Evolutionary conservation across 2,797 vertebrate species (phyloP), one percentile per base, ranked within the genome.

Genomic region (Xiphophorus birchmanni): DNA sequence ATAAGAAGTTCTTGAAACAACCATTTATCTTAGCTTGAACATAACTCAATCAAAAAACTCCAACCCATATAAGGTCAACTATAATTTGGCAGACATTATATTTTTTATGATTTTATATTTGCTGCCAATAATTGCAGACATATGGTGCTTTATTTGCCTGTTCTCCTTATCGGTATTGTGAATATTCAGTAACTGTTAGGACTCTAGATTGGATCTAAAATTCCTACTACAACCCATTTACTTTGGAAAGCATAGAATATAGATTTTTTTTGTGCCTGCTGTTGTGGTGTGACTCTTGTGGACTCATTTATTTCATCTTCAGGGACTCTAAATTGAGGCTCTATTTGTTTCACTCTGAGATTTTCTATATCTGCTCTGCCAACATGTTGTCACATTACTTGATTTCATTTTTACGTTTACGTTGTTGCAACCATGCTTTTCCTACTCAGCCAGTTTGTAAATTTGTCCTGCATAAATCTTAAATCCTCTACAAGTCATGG

Each of bases 281-380:
- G n/a, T 32, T 17, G 5, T 17, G 5, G 2, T 63, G 58, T 63
- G 58, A 35, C 58, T 32, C 4, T 35, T 63, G 15, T 18, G 13
- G 29, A 63, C 13, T 15, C 13, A 18, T 63, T 63, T 35, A 15
- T 18, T 63, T 63, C 15, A 63, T 35, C 5, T 35, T 35, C 21
- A 40, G 32, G 13, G 69, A 32, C 17, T 47, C 12, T 29, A 21
- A 29, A 89, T 86, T 87, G 75, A 83, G 84, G 42, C 74, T 78
- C 0, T 80, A 65, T 79, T 82, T 86, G 80, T 82, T 85, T 88
- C 80, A 58, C 42, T 69, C 50, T 23, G 40, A 50, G 2, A 83
- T 83, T 80, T 78, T 65, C 47, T 63, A 73, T 32, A 15, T n/a
- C 74, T 84, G 52, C 56, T 88, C 83, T 82, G 58, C 63, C 77